A percentile compares a stretch with the other conserved stretches of the same genome.
Evolutionary conservation across 2,888 invertebrate species (phyloP).

Genomic region (Actias luna): DNA sequence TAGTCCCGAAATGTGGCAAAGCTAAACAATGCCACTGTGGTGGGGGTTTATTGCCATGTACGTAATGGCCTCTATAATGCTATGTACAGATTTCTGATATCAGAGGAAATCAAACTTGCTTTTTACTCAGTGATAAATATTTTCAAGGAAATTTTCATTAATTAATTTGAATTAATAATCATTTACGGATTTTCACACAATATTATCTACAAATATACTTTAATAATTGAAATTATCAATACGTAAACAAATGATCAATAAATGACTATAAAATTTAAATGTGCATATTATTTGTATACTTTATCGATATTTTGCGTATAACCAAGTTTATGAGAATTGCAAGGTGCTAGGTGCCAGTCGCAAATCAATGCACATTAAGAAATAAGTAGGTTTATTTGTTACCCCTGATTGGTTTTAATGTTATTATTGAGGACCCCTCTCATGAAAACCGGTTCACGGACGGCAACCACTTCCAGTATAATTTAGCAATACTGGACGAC

Average conservation of each 20-base stretch:
- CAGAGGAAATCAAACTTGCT: too few relatives aligned
- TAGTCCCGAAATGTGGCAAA: too few relatives aligned
- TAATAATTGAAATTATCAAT: not conserved
- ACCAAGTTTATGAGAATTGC: not conserved
- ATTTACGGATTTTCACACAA: too few relatives aligned
- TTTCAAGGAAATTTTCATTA: too few relatives aligned
- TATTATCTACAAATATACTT: not conserved
- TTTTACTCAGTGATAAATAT: too few relatives aligned
- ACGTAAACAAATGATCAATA: not conserved
- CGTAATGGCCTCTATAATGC: too few relatives aligned
- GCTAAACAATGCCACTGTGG: too few relatives aligned
- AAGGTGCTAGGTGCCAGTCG: not conserved
- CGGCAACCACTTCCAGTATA: constrained; percentile 47
- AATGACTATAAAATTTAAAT: not conserved
- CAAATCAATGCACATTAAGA: not conserved
- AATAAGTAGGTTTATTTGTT: not conserved
- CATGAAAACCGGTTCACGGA: constrained; percentile 42
- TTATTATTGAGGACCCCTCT: constrained; percentile 16
- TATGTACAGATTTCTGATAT: too few relatives aligned
- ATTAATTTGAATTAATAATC: too few relatives aligned
- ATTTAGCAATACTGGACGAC: constrained; percentile 70
- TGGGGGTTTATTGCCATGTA: too few relatives aligned
- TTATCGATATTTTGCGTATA: not conserved
- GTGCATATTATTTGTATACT: not conserved
- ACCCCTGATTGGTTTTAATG: not conserved